A percentile compares a stretch with the other conserved stretches of the same genome.
phyloP scores from a whole-genome alignment of 2,888 invertebrate species.

The Acleris holmiana region DNA sequence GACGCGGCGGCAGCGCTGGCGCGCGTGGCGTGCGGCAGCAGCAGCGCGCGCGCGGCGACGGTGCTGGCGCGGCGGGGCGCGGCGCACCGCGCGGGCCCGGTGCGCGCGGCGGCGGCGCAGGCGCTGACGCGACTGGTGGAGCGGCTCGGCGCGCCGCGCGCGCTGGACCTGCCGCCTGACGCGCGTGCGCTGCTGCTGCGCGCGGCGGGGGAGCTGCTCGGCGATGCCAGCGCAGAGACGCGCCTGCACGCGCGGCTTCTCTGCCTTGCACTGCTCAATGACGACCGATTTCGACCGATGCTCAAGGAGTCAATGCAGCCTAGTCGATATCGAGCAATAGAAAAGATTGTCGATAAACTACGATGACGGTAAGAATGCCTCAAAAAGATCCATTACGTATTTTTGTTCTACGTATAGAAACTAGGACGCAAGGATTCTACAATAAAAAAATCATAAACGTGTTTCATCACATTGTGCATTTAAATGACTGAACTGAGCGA shows the following conservation, averaged over 20 bases:
- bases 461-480: slow-evolving; percentile 37
- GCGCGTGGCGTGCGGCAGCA: slow-evolving; percentile 91
- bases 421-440: slow-evolving; percentile 6
- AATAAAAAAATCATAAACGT: slow-evolving; percentile 21
- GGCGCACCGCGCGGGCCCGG: slow-evolving; percentile 93
- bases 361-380: slow-evolving; percentile 55
- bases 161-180: slow-evolving; percentile 90
- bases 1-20: slow-evolving; percentile 94
- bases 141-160: slow-evolving; percentile 89
- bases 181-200: slow-evolving; percentile 91
- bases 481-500: slow-evolving; percentile 69
- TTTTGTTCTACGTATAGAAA: neutral
- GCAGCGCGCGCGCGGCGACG: slow-evolving; percentile 86
- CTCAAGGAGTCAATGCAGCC: slow-evolving; percentile 92
- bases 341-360: slow-evolving; percentile 89
- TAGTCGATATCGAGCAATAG: slow-evolving; percentile 91
- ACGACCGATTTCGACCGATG: slow-evolving; percentile 90
- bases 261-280: slow-evolving; percentile 88
- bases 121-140: slow-evolving; percentile 89
- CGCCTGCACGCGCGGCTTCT: slow-evolving; percentile 92
- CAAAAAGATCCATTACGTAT: too few relatives aligned
- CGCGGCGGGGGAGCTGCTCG: slow-evolving; percentile 92
- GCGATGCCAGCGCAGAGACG: slow-evolving; percentile 94
- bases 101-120: slow-evolving; percentile 92
- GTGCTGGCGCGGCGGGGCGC: slow-evolving; percentile 89